Percentiles rank a stretch among this genome's conserved stretches.
These are phyloP conservation scores for Tricholauxania praeusta DNA, from an alignment of 2,888 invertebrate species.

Conservation along the genomic window DNA sequence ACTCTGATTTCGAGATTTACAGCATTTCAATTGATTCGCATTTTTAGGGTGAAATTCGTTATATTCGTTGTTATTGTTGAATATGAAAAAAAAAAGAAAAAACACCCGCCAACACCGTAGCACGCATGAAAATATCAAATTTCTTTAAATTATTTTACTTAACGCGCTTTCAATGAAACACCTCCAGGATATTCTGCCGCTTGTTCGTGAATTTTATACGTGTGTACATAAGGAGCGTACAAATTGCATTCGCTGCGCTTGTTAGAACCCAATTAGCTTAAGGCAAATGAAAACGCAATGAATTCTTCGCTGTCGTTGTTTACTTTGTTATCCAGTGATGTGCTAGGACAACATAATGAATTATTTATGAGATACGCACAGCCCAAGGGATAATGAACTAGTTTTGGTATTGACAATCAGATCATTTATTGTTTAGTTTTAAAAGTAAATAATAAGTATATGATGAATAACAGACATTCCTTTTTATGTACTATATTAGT, in stretches of 20 bases:
- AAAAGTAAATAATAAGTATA: no score
- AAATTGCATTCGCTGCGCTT: conserved; percentile 63
- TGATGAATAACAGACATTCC: no score
- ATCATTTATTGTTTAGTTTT: no score
- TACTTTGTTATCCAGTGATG: not conserved
- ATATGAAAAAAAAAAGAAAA: not conserved
- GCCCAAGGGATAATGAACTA: not conserved
- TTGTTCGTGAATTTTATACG: conserved; percentile 1
- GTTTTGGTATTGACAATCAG: no score
- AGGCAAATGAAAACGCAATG: conserved; percentile 39
- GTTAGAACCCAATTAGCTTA: conserved; percentile 65
- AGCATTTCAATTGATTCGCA: conserved; percentile 22
- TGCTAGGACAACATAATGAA: conserved; percentile 30
- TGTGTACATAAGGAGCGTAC: conserved; percentile 55
- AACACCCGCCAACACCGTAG: conserved; percentile 22
- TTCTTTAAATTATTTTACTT: conserved; percentile 30
- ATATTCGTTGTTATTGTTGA: not conserved
- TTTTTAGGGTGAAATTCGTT: conserved; percentile 35
- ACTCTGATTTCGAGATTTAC: conserved; percentile 42
- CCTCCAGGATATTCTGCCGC: conserved; percentile 8
- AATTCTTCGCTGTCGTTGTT: no score
- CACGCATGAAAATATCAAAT: conserved; percentile 30
- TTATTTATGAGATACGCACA: conserved; percentile 4
- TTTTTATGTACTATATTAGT: no score
- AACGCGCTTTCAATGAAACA: conserved; percentile 22